Conservation (phyloP, 2,113 vertebrate genomes). For the Echinops telfairi region DNA sequence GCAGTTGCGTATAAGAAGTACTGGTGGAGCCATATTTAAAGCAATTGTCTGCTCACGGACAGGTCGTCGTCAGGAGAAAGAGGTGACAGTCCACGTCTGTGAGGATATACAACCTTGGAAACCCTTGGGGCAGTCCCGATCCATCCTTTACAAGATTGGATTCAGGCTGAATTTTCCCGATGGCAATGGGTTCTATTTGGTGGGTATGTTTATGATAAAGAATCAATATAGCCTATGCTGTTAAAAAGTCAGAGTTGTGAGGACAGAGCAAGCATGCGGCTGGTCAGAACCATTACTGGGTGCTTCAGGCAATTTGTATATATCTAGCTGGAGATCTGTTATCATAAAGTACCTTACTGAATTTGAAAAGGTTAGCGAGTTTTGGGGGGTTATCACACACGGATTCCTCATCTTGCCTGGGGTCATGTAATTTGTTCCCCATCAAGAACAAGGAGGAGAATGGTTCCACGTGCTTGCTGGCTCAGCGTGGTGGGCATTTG, state of each 20-base stretch:
- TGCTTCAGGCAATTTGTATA: constrained; percentile 77
- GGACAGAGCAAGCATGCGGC: constrained; percentile 50
- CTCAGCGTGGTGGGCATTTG: constrained; percentile 73
- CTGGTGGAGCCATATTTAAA: neutral
- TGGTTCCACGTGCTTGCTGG: constrained; percentile 60
- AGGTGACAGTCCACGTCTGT: neutral
- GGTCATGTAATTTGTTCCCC: constrained; percentile 70
- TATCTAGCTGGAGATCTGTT: constrained; percentile 74
- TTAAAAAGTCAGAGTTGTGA: constrained; percentile 69
- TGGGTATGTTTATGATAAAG: constrained; percentile 60
- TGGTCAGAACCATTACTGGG: constrained; percentile 75
- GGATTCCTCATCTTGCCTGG: constrained; percentile 75
- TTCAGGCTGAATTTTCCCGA: neutral
- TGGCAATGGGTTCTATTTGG: neutral
- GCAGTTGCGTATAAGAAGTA: too few species aligned
- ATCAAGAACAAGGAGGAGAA: constrained; percentile 77
- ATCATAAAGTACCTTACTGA: constrained; percentile 76
- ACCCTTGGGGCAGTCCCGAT: neutral
- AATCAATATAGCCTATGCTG: constrained; percentile 59
- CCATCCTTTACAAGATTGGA: neutral
- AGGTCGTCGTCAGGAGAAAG: neutral
- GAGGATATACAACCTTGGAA: neutral
- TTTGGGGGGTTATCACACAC: constrained; percentile 76
- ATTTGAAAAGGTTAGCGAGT: constrained; percentile 80
- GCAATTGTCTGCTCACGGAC: neutral